phyloP scores from a whole-genome alignment of 2,797 vertebrate species.

The Tauraco hartlaubi region DNA sequence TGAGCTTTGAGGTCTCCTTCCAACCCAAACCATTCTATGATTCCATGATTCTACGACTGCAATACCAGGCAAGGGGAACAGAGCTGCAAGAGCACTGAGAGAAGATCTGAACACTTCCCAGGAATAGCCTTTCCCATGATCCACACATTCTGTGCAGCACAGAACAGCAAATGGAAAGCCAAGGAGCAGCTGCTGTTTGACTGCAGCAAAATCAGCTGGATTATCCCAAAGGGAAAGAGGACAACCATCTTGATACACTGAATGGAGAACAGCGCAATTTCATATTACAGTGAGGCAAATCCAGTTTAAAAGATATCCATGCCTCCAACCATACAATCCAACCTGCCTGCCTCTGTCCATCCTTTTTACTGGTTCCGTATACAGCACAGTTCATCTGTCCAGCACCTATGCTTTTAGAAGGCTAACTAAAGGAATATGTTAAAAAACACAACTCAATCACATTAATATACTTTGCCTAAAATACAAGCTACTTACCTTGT shows the following conservation, averaged over 20 bases:
- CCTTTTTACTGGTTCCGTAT: not conserved
- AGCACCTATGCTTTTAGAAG: not conserved
- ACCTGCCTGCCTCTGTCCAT: not conserved
- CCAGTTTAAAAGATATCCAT: not conserved
- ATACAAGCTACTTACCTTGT: not conserved
- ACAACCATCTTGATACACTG: not conserved
- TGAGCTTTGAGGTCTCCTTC: too few species aligned
- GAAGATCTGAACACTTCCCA: not conserved
- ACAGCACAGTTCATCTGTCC: not conserved
- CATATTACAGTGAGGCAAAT: not conserved
- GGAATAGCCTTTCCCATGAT: not conserved
- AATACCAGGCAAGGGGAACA: not conserved
- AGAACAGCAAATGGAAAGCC: not conserved
- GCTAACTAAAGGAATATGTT: not conserved
- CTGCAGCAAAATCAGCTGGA: not conserved
- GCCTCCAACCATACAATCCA: not conserved
- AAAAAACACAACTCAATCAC: not conserved
- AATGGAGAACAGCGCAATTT: not conserved
- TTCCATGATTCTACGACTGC: not conserved
- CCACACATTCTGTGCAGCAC: not conserved
- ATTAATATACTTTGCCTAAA: not conserved
- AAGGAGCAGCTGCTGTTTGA: not conserved
- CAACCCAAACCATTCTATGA: too few species aligned
- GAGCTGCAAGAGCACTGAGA: not conserved
- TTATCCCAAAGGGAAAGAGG: not conserved